A percentile compares a stretch with the other conserved stretches of the same genome.
These are phyloP conservation scores for Haemorhous mexicanus DNA, from an alignment of 2,113 vertebrate species.

Conservation along the genomic window DNA sequence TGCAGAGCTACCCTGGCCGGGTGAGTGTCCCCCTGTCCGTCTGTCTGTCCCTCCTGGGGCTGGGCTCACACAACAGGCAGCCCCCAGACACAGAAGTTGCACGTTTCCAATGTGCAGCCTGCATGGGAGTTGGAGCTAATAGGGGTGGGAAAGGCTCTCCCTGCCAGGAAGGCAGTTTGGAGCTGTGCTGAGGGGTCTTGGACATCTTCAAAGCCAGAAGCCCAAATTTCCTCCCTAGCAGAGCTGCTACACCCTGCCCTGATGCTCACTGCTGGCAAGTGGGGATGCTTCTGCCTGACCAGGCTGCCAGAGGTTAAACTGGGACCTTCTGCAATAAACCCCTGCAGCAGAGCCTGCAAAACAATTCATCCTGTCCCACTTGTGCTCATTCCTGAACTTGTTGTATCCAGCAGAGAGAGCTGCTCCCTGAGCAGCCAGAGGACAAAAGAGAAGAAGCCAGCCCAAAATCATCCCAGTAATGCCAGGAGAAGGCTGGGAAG, in stretches of 20 bases:
- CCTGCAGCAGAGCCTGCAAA: not conserved
- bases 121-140: rapidly evolving
- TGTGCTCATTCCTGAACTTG: not conserved
- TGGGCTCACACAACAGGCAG: rapidly evolving
- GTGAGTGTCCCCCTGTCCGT: constrained; percentile 63
- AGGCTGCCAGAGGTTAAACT: not conserved
- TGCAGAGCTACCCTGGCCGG: constrained; percentile 90
- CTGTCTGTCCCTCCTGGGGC: not conserved
- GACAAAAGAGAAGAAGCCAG: not conserved
- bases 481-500: not conserved
- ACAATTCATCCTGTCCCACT: not conserved
- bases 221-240: not conserved
- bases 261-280: not conserved
- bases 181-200: not conserved
- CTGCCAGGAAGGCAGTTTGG: not conserved
- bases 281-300: not conserved
- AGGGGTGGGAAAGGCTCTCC: not conserved
- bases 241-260: not conserved
- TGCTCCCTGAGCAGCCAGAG: not conserved
- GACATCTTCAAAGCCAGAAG: not conserved
- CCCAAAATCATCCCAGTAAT: not conserved
- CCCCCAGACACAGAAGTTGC: not conserved
- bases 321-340: not conserved
- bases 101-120: rapidly evolving
- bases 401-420: constrained; percentile 9